These are phyloP conservation scores for Rhagonycha lutea DNA, from an alignment of 2,888 invertebrate genomes.

Conservation along the genomic window DNA sequence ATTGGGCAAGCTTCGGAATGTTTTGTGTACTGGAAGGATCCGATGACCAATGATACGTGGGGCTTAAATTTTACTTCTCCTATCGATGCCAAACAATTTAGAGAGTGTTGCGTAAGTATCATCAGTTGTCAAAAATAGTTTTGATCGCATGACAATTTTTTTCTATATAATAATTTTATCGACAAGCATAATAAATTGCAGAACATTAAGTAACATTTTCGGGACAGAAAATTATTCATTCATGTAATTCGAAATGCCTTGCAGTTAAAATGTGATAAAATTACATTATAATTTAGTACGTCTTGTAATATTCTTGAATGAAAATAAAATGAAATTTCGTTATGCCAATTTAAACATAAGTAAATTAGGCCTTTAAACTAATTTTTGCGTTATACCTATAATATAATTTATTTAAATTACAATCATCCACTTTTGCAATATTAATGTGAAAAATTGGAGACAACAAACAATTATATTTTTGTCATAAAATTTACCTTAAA, in stretches of 20 bases:
- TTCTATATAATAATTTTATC: neutral
- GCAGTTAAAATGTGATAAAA: neutral
- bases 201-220: neutral
- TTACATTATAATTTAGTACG: neutral
- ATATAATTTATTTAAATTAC: neutral
- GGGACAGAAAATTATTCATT: neutral
- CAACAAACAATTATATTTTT: neutral
- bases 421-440: neutral
- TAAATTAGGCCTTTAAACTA: neutral
- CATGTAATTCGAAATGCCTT: neutral
- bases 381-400: neutral
- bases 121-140: conserved; percentile 17
- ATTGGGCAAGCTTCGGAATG: conserved; percentile 98
- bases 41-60: conserved; percentile 97
- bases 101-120: conserved; percentile 94
- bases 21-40: conserved; percentile 98
- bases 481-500: neutral
- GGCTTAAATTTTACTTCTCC: conserved; percentile 97
- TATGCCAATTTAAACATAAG: neutral
- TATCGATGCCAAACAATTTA: conserved; percentile 95
- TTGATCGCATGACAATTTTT: neutral
- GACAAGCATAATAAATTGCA: neutral
- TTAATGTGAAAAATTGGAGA: neutral
- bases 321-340: neutral
- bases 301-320: neutral